Evolutionary conservation across 2,797 vertebrate species (phyloP), one percentile per base, ranked within the genome.

Genomic region (Morus bassanus): DNA sequence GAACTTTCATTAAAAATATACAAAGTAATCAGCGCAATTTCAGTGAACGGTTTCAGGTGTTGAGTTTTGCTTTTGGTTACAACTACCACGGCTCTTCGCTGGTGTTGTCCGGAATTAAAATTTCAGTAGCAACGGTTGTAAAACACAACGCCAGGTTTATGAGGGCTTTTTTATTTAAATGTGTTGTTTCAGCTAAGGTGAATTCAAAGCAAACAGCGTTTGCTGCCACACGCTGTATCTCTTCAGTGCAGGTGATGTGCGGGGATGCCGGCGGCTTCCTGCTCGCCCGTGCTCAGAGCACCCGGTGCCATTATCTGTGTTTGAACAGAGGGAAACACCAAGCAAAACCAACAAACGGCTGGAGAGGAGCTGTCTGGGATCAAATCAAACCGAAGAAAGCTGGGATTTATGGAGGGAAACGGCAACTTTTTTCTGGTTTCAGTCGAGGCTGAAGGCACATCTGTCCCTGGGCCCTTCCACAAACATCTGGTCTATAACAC

Each of bases 321-420:
- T 84, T 68, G 74, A 89, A 67, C 88, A 84, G 33, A 33, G 11
- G 83, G 64, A 9, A 50, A 73, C 80, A 45, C 19, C 82, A 33
- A 60, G 72, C 22, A 51, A 65, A 85, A 17, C 45, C 85, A 72
- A 48, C 79, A 57, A 79, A 39, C 33, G 19, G 57, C 30, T 2
- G 0, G 72, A 57, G 59, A 85, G 16, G 80, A 59, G 46, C 87
- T 10, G 63, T 24, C 92, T 48, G 33, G 53, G 64, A 48, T 54
- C 39, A 4, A 39, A 60, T 28, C 73, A 53, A 19, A 63, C 67
- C 69, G 21, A 51, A 78, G 93, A 96, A 93, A 39, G 86, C 92
- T 90, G 81, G 95, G 96, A 97, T 96, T 96, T 95, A 94, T 97
- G 94, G 95, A 97, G 94, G 96, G 95, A 96, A 97, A 97, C 84